phyloP scores from a whole-genome alignment of 2,797 vertebrate genomes.

The Enteromius fasciolatus region DNA sequence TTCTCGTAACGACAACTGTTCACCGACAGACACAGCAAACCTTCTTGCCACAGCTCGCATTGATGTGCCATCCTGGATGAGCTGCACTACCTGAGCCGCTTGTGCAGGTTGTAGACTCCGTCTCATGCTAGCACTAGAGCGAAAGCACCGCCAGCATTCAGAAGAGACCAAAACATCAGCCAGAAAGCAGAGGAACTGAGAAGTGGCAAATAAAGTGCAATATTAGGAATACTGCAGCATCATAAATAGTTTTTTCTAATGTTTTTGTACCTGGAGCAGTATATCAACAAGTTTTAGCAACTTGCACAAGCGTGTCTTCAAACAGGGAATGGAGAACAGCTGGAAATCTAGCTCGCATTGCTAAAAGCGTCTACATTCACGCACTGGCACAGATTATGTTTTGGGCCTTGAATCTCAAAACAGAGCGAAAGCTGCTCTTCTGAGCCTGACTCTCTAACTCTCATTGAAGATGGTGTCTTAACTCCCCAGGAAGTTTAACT shows the following conservation, averaged over 20 bases:
- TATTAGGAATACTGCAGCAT: not conserved
- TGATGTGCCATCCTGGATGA: too few relatives aligned
- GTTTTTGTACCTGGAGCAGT: not conserved
- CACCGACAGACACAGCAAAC: too few relatives aligned
- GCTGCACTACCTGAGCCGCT: too few relatives aligned
- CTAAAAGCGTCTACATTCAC: not conserved
- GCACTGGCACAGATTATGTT: too few relatives aligned
- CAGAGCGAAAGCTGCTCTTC: not conserved
- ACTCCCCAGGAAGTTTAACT: conserved; percentile 38
- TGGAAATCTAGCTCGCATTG: conserved; percentile 3
- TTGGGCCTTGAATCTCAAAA: not conserved
- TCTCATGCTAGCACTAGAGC: too few relatives aligned
- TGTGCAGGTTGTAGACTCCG: too few relatives aligned
- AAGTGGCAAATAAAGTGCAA: not conserved
- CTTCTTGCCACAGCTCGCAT: too few relatives aligned
- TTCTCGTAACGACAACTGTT: too few relatives aligned
- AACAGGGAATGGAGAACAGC: not conserved
- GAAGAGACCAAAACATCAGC: too few relatives aligned
- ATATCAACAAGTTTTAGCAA: not conserved
- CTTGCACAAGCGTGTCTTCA: not conserved
- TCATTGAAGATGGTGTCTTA: conserved; percentile 30
- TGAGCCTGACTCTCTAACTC: not conserved
- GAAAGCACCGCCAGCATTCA: too few relatives aligned
- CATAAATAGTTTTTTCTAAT: not conserved
- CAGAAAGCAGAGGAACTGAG: too few relatives aligned